phyloP scores from a whole-genome alignment of 2,888 invertebrate species.

The Rhamnusium bicolor region DNA sequence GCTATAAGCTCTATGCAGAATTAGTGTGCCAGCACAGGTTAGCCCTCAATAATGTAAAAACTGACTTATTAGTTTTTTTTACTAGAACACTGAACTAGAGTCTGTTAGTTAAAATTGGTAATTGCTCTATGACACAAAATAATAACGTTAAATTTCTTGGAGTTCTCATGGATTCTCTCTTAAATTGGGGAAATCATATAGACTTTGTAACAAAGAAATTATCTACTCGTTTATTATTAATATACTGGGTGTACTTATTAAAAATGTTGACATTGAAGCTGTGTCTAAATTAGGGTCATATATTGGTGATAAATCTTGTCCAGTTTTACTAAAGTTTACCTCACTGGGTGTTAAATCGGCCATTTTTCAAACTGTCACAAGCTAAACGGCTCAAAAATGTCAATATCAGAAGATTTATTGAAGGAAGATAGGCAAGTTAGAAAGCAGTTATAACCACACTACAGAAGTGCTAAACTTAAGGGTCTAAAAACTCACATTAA shows the following conservation, averaged over 20 bases:
- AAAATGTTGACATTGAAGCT: neutral
- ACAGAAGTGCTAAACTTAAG: neutral
- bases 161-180: no score
- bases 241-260: neutral
- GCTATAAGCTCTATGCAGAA: no score
- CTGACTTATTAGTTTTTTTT: no score
- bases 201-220: no score
- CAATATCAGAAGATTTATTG: neutral
- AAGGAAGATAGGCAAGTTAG: neutral
- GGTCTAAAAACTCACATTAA: neutral
- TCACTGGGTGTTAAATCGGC: neutral
- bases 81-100: no score
- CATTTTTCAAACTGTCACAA: neutral
- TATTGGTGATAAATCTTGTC: neutral
- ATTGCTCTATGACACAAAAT: no score
- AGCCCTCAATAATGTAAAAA: no score
- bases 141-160: no score
- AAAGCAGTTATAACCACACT: neutral
- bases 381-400: neutral
- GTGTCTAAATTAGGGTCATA: neutral
- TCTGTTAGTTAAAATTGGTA: no score
- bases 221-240: no score
- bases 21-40: no score
- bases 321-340: neutral
- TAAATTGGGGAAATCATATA: no score